These are phyloP conservation scores for Euschistus heros DNA, from an alignment of 1,140 invertebrate species.

Conservation along the genomic window DNA sequence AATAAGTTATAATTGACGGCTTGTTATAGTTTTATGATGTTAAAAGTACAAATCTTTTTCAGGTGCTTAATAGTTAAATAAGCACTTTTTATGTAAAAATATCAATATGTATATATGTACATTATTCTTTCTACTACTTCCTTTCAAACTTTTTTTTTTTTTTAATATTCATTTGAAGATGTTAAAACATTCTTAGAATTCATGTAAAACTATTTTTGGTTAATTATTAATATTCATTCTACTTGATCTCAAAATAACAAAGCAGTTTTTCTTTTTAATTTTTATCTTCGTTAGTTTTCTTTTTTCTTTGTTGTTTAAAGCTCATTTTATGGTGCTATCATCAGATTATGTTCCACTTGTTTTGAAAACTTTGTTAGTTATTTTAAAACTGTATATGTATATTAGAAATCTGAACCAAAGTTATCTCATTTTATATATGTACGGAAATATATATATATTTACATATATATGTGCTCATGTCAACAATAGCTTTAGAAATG, in stretches of 20 bases:
- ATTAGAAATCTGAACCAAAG: constrained; percentile 10
- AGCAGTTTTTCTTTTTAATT: neutral
- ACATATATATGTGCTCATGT: constrained; percentile 15
- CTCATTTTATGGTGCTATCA: constrained; percentile 15
- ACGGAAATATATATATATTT: neutral
- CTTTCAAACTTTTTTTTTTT: constrained; percentile 21
- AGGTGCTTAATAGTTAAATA: constrained; percentile 20
- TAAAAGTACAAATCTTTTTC: constrained; percentile 26
- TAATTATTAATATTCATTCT: constrained; percentile 1
- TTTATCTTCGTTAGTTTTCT: neutral
- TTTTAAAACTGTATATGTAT: constrained; percentile 11
- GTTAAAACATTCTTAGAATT: constrained; percentile 12
- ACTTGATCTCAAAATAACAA: constrained; percentile 18
- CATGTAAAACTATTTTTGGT: constrained; percentile 14
- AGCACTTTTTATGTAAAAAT: constrained; percentile 24
- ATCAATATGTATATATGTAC: constrained; percentile 24
- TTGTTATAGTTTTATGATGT: constrained; percentile 26
- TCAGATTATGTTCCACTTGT: constrained; percentile 1
- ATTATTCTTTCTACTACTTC: constrained; percentile 26
- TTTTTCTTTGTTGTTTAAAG: constrained; percentile 8
- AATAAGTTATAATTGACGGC: constrained; percentile 22
- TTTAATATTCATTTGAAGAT: constrained; percentile 16
- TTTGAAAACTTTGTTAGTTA: neutral
- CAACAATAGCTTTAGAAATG: constrained; percentile 25
- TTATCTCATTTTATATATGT: constrained; percentile 3